Percentiles rank a stretch among this genome's conserved stretches.
These are phyloP conservation scores for Drosophila serrata DNA, from an alignment of 1,140 invertebrate genomes.

Conservation along the genomic window DNA sequence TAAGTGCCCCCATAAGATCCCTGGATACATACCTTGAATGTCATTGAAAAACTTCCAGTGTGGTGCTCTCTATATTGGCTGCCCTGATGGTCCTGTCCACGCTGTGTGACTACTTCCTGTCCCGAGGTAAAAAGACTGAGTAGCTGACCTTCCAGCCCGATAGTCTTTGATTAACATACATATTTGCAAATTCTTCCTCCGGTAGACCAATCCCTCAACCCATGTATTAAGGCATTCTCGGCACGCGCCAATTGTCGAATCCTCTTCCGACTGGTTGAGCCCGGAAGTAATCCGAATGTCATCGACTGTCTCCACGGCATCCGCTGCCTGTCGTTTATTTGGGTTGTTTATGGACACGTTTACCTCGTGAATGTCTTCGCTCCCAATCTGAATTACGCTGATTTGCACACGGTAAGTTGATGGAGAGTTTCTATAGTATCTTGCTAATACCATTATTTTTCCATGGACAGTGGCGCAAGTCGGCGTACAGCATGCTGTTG, in stretches of 20 bases:
- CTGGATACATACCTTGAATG: no score
- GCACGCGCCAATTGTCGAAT: slow-evolving; percentile 47
- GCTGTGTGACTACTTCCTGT: slow-evolving; percentile 49
- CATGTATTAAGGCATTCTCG: slow-evolving; percentile 51
- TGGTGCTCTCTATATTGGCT: slow-evolving; percentile 45
- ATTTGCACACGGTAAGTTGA: slow-evolving; percentile 7
- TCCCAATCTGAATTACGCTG: slow-evolving; percentile 67
- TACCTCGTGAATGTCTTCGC: slow-evolving; percentile 60
- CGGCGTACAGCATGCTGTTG: slow-evolving; percentile 86
- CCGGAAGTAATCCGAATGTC: slow-evolving; percentile 58
- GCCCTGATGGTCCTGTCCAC: slow-evolving; percentile 38
- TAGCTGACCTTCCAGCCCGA: neutral
- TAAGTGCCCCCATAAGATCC: slow-evolving; percentile 12
- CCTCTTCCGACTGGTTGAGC: slow-evolving; percentile 41
- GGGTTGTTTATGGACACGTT: slow-evolving; percentile 89
- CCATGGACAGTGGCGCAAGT: slow-evolving; percentile 67
- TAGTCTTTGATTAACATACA: neutral
- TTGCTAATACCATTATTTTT: neutral
- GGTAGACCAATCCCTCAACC: slow-evolving; percentile 29
- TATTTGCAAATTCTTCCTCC: neutral
- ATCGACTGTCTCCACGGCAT: slow-evolving; percentile 87
- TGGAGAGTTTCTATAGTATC: neutral
- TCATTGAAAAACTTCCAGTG: slow-evolving; percentile 37
- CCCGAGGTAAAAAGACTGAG: slow-evolving; percentile 41
- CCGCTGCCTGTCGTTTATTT: slow-evolving; percentile 88